phyloP scores from a whole-genome alignment of 2,113 vertebrate species.

The Campylomormyrus tamandua region DNA sequence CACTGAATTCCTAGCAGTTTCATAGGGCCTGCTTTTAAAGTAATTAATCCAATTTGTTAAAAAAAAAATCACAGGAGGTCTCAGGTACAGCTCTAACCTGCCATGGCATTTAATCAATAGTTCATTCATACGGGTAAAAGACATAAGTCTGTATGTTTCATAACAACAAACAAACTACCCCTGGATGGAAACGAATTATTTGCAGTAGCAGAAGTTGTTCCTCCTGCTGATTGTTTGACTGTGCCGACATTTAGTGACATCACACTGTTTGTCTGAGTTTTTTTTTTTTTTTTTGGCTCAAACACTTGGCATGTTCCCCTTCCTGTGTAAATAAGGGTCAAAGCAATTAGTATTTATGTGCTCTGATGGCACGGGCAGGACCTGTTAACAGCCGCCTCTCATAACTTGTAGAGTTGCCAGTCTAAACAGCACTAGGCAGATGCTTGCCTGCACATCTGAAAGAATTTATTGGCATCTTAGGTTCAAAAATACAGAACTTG shows the following conservation, averaged over 20 bases:
- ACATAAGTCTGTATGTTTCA: neutral
- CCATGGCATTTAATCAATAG: neutral
- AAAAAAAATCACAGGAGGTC: neutral
- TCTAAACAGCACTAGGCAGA: neutral
- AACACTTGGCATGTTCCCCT: neutral
- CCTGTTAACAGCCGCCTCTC: neutral
- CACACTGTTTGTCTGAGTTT: neutral
- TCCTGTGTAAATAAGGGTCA: constrained; percentile 7
- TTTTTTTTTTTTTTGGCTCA: neutral
- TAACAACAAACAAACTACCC: neutral
- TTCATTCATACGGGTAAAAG: neutral
- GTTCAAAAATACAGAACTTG: neutral
- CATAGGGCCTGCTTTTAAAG: neutral
- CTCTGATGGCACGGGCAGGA: neutral
- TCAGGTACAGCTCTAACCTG: neutral
- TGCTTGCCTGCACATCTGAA: neutral
- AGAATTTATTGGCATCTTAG: neutral
- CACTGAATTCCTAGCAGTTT: neutral
- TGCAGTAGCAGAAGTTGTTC: neutral
- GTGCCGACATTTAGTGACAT: neutral
- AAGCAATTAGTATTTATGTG: neutral
- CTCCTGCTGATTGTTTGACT: neutral
- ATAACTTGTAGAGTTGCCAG: neutral
- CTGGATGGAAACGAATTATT: neutral
- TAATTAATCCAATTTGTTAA: constrained; percentile 5